Evolutionary conservation across 2,888 invertebrate genomes (phyloP), one percentile per base, ranked within the genome.

Genomic region (Lasioglossum leucozonium): DNA sequence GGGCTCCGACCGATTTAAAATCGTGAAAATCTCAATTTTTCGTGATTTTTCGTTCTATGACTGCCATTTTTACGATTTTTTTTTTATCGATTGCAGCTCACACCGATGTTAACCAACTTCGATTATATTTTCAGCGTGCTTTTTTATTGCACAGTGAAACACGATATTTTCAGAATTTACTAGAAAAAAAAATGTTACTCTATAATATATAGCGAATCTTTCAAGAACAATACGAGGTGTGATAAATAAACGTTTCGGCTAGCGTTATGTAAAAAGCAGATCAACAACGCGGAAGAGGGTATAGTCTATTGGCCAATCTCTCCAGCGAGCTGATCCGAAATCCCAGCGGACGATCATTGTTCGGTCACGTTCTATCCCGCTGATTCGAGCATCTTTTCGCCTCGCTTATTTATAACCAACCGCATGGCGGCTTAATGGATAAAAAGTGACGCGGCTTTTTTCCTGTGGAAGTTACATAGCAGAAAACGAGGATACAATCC

Each of bases 301-400:
- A 58, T 47, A 65, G 79, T 72, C 77, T 80, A 80, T 85, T 83
- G 85, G 71, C 82, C 72, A 84, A 88, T 84, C 86, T 84, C 82
- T 79, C 51, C 75, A 71, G 81, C 72, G 76, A 87, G 81, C 84
- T 77, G 88, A 73, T 75, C 81, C 79, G 76, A 87, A 89, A 88
- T 78, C 88, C 84, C 77, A 47, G 71, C 84, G 79, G 81, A 82
- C 90, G 89, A 91, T 93, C 92, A 93, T 93, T 93, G 93, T 93
- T 92, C 92, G 89, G 92, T 93, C 93, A 93, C 93, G 93, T 92
- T 91, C 86, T 71, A 81, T 69, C 83, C 82, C 81, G 90, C 90
- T 88, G 89, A 91, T 90, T 91, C 85, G 86, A 90, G 89, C 82
- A 89, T 92, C 86, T 90, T 90, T 77, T 77, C 73, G 58, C 76